Evolutionary conservation across 2,888 invertebrate genomes (phyloP).

Genomic region (Molorchus minor): DNA sequence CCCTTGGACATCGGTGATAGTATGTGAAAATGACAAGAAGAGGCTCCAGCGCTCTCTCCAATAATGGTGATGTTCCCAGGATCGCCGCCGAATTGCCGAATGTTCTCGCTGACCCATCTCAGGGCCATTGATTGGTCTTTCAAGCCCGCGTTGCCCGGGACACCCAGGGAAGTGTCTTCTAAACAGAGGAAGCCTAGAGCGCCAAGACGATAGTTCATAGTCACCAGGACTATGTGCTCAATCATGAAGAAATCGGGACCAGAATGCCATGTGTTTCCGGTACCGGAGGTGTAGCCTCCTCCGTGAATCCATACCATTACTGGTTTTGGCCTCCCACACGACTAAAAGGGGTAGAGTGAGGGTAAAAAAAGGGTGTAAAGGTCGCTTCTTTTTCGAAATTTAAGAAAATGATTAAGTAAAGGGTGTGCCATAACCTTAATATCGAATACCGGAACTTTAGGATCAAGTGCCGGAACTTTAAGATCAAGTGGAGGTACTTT

Average conservation of each 20-base stretch:
- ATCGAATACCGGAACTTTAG: too few species aligned
- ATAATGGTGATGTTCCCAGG: slow-evolving; percentile 58
- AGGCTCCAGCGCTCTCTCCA: slow-evolving; percentile 66
- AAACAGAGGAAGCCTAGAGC: slow-evolving; percentile 63
- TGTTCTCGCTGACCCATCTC: slow-evolving; percentile 65
- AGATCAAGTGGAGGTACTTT: too few species aligned
- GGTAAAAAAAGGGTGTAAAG: too few species aligned
- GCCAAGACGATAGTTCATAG: slow-evolving; percentile 64
- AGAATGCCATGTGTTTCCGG: slow-evolving; percentile 50
- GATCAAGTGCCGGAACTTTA: too few species aligned
- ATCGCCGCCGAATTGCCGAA: slow-evolving; percentile 52
- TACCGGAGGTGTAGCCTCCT: slow-evolving; percentile 63
- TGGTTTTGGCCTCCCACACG: slow-evolving; percentile 29
- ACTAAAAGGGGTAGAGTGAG: too few species aligned
- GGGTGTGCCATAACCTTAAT: too few species aligned
- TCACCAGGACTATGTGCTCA: slow-evolving; percentile 63
- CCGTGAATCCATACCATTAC: slow-evolving; percentile 66
- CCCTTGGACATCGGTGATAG: slow-evolving; percentile 64
- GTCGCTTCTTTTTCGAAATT: too few species aligned
- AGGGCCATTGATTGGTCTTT: slow-evolving; percentile 66
- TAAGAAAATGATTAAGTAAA: too few species aligned
- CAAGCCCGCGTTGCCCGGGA: slow-evolving; percentile 66
- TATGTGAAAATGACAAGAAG: slow-evolving; percentile 63
- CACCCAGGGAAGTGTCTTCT: slow-evolving; percentile 61
- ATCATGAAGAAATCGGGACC: slow-evolving; percentile 63